phyloP scores from a whole-genome alignment of 2,888 invertebrate species.

The Drosophila kuntzei region DNA sequence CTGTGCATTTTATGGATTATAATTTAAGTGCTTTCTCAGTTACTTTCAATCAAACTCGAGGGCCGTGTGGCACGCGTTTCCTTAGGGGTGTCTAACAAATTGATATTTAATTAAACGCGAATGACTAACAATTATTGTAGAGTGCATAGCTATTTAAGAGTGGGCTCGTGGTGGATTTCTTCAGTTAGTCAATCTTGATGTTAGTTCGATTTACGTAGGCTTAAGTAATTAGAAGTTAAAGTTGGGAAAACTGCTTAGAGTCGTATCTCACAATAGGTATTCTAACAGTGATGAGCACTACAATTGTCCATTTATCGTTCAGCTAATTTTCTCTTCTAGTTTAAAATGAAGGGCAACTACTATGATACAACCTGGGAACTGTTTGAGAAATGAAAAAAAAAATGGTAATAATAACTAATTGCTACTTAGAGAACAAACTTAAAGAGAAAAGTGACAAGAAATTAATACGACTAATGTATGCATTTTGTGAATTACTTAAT shows the following conservation, averaged over 20 bases:
- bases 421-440: too few relatives aligned
- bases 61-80: constrained; percentile 36
- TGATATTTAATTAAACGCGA: constrained; percentile 26
- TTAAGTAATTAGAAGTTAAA: constrained; percentile 26
- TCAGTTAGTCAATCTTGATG: neutral
- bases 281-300: constrained; percentile 37
- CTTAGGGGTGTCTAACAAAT: constrained; percentile 22
- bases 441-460: too few relatives aligned
- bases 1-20: constrained; percentile 47
- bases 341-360: constrained; percentile 12
- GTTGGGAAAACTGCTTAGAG: constrained; percentile 25
- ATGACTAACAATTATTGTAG: constrained; percentile 1
- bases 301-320: constrained; percentile 66
- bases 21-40: constrained; percentile 52
- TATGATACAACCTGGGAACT: constrained; percentile 29
- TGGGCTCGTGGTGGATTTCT: neutral
- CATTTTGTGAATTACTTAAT: too few relatives aligned
- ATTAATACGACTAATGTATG: too few relatives aligned
- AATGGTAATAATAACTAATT: neutral
- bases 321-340: constrained; percentile 51
- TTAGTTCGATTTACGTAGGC: constrained; percentile 2
- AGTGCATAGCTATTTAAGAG: neutral
- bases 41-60: constrained; percentile 21
- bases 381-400: neutral
- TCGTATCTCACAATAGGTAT: constrained; percentile 29